phyloP scores from a whole-genome alignment of 1,140 invertebrate genomes.

The Pemphigus obesinymphae region DNA sequence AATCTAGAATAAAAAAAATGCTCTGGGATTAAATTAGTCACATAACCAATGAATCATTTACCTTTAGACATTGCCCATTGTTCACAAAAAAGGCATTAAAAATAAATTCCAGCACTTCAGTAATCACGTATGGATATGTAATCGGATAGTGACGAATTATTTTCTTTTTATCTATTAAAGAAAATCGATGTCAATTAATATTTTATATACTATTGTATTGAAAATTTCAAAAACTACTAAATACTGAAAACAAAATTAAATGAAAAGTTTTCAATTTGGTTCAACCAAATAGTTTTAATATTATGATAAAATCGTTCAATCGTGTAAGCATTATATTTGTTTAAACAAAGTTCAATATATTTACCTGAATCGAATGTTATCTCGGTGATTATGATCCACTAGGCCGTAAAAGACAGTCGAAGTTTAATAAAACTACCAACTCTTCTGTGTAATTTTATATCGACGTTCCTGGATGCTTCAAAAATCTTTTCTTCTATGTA shows the following conservation, averaged over 20 bases:
- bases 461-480: slow-evolving; percentile 74
- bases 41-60: background rate
- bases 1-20: background rate
- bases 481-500: slow-evolving; percentile 76
- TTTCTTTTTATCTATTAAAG: too few species aligned
- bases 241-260: too few species aligned
- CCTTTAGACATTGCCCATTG: background rate
- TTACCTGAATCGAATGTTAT: slow-evolving; percentile 74
- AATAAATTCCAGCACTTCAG: background rate
- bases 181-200: too few species aligned
- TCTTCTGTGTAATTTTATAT: slow-evolving; percentile 76
- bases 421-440: slow-evolving; percentile 78
- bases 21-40: slow-evolving; percentile 23
- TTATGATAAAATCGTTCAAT: too few species aligned
- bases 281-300: too few species aligned
- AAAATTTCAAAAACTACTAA: too few species aligned
- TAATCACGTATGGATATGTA: too few species aligned
- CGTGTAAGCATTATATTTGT: too few species aligned
- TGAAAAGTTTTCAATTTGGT: too few species aligned
- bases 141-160: too few species aligned
- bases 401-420: slow-evolving; percentile 71
- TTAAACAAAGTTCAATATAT: too few species aligned
- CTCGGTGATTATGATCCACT: slow-evolving; percentile 88
- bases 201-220: too few species aligned
- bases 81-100: background rate